phyloP scores from a whole-genome alignment of 2,113 vertebrate genomes.

The Chelonoidis abingdonii region DNA sequence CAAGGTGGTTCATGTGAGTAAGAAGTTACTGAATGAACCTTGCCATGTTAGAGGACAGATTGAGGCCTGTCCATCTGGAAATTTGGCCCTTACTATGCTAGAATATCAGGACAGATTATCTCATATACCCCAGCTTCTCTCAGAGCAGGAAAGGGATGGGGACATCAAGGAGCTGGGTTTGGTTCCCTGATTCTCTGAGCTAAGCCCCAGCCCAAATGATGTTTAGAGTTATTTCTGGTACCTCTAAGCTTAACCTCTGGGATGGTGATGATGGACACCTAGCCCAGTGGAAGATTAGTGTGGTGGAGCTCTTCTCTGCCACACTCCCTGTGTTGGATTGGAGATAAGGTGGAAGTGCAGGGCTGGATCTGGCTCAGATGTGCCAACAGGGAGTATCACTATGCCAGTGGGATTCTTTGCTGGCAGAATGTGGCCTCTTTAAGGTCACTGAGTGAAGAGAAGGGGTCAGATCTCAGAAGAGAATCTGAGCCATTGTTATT shows the following conservation, averaged over 20 bases:
- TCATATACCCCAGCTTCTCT: neutral
- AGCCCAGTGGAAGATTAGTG: neutral
- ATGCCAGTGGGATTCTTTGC: constrained; percentile 3
- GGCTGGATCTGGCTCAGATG: neutral
- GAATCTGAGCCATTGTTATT: neutral
- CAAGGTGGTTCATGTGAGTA: neutral
- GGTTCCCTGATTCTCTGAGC: neutral
- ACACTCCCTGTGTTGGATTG: neutral
- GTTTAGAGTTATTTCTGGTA: neutral
- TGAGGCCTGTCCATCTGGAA: neutral
- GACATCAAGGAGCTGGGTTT: neutral
- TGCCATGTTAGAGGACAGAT: neutral
- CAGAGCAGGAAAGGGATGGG: neutral
- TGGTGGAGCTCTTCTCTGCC: neutral
- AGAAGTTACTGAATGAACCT: neutral
- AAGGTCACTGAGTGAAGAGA: neutral
- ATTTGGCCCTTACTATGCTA: neutral
- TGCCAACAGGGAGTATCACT: neutral
- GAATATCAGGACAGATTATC: neutral
- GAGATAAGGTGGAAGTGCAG: neutral
- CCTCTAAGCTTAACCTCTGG: neutral
- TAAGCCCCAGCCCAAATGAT: neutral
- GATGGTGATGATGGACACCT: neutral
- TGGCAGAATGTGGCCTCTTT: neutral
- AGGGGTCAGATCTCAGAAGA: neutral